Evolutionary conservation across 2,797 vertebrate species (phyloP), one percentile per base, ranked within the genome.

Genomic region (Pangasius macronema): DNA sequence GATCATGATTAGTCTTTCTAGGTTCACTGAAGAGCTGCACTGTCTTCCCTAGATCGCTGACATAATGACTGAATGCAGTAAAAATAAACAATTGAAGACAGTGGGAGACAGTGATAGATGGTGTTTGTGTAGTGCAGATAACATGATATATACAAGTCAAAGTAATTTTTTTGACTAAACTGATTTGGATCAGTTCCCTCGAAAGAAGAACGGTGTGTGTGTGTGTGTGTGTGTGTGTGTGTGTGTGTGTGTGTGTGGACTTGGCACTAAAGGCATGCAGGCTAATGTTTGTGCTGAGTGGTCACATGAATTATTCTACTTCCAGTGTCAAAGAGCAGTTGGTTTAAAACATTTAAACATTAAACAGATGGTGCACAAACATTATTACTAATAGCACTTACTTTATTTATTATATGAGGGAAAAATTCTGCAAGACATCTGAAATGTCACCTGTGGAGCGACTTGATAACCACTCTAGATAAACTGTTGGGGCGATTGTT

Each of bases 101-200:
- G 27, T 81, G 57, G 68, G 9, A 70, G 86, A 80, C 86, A 59
- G 73, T 90, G 90, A 92, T 91, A 61, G 86, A 92, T 92, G 85
- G 82, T 91, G 89, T 89, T 89, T 88, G 81, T 90, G 73, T 82
- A 83, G 75, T 57, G 49, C 46, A 76, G 88, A 90, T 89, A 89
- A 88, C 27, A 68, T 86, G 89, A 92, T 90, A 88, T 88, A 77
- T 76, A 86, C 39, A 53, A 63, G 55, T 87, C 80, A 61, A 53
- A 84, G 75, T 46, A 49, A 73, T 88, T 89, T 84, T 84, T 81
- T 76, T 65, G 16, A 82, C 49, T 75, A 70, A 72, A 84, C 36
- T 68, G n/a, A 81, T 82, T 79, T 87, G 86, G 51, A 86, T 88
- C 87, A 59, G 49, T 86, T 87, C 42, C 76, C 61, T 33, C 0